Evolutionary conservation across 2,888 invertebrate genomes (phyloP).

Genomic region (Drosophila meridiana): DNA sequence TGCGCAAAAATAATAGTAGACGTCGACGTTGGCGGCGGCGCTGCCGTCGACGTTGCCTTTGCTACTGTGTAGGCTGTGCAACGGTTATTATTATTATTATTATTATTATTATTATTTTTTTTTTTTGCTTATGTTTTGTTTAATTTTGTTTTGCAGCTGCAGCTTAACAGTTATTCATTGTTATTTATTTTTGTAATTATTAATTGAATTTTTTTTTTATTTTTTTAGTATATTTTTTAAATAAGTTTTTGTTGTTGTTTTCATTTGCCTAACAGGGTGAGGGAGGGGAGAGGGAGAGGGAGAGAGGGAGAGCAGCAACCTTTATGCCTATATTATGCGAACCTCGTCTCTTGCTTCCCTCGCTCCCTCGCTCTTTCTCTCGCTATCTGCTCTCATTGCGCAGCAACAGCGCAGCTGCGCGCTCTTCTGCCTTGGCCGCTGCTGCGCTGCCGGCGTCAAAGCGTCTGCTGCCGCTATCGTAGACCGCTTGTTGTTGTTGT

Average conservation of each 20-base stretch:
- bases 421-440: constrained; percentile 42
- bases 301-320: constrained; percentile 7
- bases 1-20: constrained; percentile 66
- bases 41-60: not conserved
- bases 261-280: constrained; percentile 27
- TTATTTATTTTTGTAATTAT: constrained; percentile 3
- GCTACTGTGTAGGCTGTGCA: constrained; percentile 40
- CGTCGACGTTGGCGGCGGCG: constrained; percentile 3
- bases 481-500: constrained; percentile 21
- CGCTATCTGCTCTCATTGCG: constrained; percentile 59
- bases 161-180: constrained; percentile 16
- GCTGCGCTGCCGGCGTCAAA: constrained; percentile 37
- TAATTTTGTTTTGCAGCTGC: constrained; percentile 18
- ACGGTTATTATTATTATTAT: not conserved
- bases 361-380: not conserved
- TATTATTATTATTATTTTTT: too few species aligned
- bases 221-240: not conserved
- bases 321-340: not conserved
- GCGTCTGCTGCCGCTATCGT: constrained; percentile 24
- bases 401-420: constrained; percentile 61
- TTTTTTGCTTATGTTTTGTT: constrained; percentile 3
- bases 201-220: not conserved
- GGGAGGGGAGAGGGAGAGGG: not conserved
- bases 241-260: constrained; percentile 23
- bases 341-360: not conserved